These are phyloP conservation scores for Latheticus oryzae DNA, from an alignment of 2,888 invertebrate species.

Conservation along the genomic window DNA sequence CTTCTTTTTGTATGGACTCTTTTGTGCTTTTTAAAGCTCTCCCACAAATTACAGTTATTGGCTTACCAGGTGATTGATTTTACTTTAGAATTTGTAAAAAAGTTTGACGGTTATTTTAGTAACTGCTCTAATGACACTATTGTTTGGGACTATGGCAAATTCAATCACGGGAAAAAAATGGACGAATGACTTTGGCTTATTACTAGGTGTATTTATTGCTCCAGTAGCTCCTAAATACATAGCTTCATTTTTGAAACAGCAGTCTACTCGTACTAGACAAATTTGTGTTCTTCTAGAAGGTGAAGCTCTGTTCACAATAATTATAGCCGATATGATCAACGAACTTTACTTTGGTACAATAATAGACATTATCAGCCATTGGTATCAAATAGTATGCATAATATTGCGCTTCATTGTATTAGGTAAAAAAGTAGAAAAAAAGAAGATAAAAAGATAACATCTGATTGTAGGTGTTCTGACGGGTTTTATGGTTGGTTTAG, in stretches of 20 bases:
- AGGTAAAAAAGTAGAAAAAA: not conserved
- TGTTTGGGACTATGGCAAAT: not conserved
- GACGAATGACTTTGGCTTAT: not conserved
- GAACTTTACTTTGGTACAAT: too few species aligned
- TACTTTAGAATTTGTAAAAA: not conserved
- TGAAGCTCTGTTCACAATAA: not conserved
- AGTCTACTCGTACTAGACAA: not conserved
- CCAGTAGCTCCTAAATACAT: not conserved
- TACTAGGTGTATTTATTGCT: not conserved
- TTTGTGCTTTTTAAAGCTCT: not conserved
- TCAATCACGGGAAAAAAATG: not conserved
- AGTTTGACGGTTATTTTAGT: not conserved
- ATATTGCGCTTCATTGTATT: not conserved
- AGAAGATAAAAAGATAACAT: not conserved
- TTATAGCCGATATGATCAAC: not conserved
- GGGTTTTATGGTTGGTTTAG: not conserved
- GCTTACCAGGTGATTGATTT: not conserved
- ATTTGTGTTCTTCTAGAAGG: slow-evolving; percentile 2
- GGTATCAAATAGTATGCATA: not conserved
- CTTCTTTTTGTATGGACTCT: not conserved
- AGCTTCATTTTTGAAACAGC: not conserved
- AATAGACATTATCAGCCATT: too few species aligned
- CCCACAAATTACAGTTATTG: slow-evolving; percentile 1
- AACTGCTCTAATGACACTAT: not conserved
- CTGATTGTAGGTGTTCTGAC: not conserved